These are phyloP conservation scores for Panurus biarmicus DNA, from an alignment of 2,113 vertebrate species.

Conservation along the genomic window DNA sequence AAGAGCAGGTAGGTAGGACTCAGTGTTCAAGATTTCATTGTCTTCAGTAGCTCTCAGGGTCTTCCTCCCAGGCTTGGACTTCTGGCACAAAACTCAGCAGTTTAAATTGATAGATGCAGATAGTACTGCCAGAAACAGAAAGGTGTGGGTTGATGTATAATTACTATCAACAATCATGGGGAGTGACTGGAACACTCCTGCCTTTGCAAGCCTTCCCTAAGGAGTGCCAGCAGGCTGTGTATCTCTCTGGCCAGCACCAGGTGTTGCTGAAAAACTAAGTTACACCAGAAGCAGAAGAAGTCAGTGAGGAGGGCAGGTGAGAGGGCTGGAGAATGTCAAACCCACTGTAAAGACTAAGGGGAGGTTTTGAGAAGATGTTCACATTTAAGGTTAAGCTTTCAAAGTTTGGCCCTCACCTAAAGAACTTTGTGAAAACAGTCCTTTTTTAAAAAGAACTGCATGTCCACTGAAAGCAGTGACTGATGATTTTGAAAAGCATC, in stretches of 20 bases:
- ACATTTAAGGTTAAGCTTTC: neutral
- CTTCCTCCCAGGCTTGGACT: neutral
- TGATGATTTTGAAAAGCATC: neutral
- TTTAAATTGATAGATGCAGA: neutral
- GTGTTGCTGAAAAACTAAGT: neutral
- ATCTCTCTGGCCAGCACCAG: neutral
- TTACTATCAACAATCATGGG: neutral
- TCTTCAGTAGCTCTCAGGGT: neutral
- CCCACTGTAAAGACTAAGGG: neutral
- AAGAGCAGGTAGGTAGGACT: neutral
- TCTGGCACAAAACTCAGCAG: neutral
- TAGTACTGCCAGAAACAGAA: neutral
- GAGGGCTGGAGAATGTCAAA: neutral
- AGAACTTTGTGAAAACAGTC: neutral
- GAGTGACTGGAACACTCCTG: neutral
- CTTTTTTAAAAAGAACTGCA: neutral
- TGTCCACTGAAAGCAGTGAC: neutral
- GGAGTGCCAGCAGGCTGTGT: neutral
- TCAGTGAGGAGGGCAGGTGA: neutral
- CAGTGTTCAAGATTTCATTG: neutral
- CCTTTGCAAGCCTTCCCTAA: neutral
- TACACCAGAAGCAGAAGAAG: neutral
- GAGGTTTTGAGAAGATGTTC: neutral
- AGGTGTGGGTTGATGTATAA: neutral
- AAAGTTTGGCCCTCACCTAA: neutral